Evolutionary conservation across 2,797 vertebrate genomes (phyloP).

Genomic region (Mormyrops attenuatus): DNA sequence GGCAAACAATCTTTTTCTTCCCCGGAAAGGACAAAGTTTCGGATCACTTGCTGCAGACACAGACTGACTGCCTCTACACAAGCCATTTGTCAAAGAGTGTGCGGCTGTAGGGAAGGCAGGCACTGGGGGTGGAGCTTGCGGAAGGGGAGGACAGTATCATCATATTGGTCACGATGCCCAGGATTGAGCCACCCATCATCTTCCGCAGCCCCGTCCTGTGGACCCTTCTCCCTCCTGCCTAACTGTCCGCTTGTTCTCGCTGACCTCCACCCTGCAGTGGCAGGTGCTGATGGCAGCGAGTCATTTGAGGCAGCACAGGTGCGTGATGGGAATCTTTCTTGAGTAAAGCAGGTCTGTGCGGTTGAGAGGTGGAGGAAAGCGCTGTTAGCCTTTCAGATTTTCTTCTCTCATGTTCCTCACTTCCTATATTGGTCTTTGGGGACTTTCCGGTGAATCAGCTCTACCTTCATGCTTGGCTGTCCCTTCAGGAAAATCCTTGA

Average conservation of each 20-base stretch:
- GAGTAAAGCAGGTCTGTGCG: background rate
- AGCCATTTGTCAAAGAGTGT: conserved; percentile 36
- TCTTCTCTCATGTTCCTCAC: background rate
- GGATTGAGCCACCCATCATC: background rate
- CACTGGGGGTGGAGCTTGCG: background rate
- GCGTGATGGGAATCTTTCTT: background rate
- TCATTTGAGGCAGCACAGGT: background rate
- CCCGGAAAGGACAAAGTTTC: conserved; percentile 31
- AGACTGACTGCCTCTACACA: conserved; percentile 18
- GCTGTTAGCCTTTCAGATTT: background rate
- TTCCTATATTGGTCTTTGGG: background rate
- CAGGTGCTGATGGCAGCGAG: background rate
- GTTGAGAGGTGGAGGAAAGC: background rate
- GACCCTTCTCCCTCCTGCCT: background rate
- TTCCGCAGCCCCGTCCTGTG: background rate
- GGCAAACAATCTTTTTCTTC: conserved; percentile 13
- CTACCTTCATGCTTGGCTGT: background rate
- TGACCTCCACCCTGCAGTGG: background rate
- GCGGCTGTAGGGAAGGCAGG: background rate
- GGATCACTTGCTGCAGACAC: conserved; percentile 37
- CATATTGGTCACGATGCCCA: background rate
- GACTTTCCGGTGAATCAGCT: background rate
- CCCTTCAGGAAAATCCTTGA: background rate
- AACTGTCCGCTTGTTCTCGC: background rate
- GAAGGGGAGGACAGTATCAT: background rate